These are phyloP conservation scores for Limnephilus lunatus DNA, from an alignment of 2,888 invertebrate genomes.

Conservation along the genomic window DNA sequence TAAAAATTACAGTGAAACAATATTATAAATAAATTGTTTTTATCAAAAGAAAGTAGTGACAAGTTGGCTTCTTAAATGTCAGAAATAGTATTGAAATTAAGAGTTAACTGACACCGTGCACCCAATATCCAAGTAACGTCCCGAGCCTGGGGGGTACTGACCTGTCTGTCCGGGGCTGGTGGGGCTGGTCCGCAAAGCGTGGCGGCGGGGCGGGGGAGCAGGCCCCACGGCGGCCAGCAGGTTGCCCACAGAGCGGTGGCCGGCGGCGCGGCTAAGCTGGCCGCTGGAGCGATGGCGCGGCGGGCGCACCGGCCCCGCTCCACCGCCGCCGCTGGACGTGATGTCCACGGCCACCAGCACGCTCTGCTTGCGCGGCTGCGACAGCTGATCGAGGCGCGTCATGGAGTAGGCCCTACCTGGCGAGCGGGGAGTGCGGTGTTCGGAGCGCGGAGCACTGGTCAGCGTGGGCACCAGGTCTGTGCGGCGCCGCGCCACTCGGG, in stretches of 20 bases:
- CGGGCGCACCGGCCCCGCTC: constrained; percentile 71
- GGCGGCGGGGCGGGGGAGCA: constrained; percentile 67
- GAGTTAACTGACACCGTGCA: neutral
- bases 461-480: constrained; percentile 95
- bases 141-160: constrained; percentile 66
- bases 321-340: constrained; percentile 21
- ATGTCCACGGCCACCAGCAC: constrained; percentile 64
- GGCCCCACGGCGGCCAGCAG: constrained; percentile 63
- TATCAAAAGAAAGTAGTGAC: no score
- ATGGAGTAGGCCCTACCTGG: constrained; percentile 95
- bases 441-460: constrained; percentile 75
- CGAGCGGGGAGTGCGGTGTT: constrained; percentile 61
- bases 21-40: no score
- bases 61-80: neutral
- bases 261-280: constrained; percentile 54
- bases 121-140: constrained; percentile 48
- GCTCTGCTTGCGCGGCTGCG: constrained; percentile 80
- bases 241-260: constrained; percentile 66
- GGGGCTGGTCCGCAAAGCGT: constrained; percentile 27
- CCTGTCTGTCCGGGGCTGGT: constrained; percentile 65
- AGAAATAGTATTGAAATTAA: neutral
- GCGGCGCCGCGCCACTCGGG: constrained; percentile 89
- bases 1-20: no score
- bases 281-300: constrained; percentile 68
- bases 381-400: constrained; percentile 93